A percentile compares a stretch with the other conserved stretches of the same genome.
Evolutionary conservation across 2,113 vertebrate genomes (phyloP).

Genomic region (Coptodon rendalli): DNA sequence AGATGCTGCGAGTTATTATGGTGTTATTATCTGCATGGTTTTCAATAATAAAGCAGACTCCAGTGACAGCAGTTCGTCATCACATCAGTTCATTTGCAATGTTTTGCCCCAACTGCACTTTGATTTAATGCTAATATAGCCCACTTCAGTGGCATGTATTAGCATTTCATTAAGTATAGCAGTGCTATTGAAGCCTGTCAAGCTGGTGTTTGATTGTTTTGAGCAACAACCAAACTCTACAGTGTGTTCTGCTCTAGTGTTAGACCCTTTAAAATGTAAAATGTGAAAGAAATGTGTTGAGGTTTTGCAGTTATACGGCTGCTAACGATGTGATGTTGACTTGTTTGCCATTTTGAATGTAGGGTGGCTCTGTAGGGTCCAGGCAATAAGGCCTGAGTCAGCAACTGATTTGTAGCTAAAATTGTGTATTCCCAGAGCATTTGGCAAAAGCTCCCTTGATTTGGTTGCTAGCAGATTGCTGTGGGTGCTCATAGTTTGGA

Average conservation of each 20-base stretch:
- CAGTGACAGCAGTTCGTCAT: rapidly evolving
- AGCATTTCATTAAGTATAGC: neutral
- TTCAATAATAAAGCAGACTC: neutral
- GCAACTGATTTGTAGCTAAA: neutral
- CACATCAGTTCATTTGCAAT: neutral
- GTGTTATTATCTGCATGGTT: neutral
- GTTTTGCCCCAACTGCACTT: neutral
- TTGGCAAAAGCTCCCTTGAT: rapidly evolving
- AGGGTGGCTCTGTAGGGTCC: neutral
- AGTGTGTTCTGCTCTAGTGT: neutral
- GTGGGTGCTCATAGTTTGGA: neutral
- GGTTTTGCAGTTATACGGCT: neutral
- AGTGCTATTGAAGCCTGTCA: neutral
- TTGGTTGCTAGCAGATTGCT: neutral
- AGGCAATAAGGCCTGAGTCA: neutral
- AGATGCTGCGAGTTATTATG: neutral
- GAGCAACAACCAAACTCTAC: neutral
- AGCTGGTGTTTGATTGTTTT: neutral
- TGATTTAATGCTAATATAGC: neutral
- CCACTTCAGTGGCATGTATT: neutral
- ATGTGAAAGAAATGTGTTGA: neutral
- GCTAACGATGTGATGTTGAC: neutral
- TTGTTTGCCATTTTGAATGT: neutral
- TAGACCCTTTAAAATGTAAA: neutral
- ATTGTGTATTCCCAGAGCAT: neutral